A percentile compares a stretch with the other conserved stretches of the same genome.
These are phyloP conservation scores for Drosophila neonasuta DNA, from an alignment of 2,888 invertebrate species.

Conservation along the genomic window DNA sequence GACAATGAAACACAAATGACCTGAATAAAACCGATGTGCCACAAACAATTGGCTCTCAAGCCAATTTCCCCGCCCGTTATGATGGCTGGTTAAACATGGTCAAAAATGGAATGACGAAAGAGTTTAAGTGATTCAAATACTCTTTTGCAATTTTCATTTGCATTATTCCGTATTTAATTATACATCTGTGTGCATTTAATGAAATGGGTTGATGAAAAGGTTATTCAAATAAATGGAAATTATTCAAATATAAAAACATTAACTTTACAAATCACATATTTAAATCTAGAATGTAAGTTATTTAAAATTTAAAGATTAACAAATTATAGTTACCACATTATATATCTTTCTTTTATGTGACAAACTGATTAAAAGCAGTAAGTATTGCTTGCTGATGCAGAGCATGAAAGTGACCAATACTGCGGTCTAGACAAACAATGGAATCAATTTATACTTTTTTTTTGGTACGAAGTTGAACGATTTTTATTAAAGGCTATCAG, in stretches of 20 bases:
- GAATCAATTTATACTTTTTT: slow-evolving; percentile 12
- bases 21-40: slow-evolving; percentile 50
- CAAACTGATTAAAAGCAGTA: slow-evolving; percentile 4
- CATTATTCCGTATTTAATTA: too few species aligned
- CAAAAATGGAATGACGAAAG: neutral
- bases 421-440: slow-evolving; percentile 43
- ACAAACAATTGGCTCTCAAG: slow-evolving; percentile 50
- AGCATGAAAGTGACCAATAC: neutral
- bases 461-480: slow-evolving; percentile 47
- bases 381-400: neutral
- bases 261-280: too few species aligned
- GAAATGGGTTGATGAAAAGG: too few species aligned
- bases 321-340: too few species aligned
- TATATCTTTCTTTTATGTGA: neutral
- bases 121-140: too few species aligned
- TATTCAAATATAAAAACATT: too few species aligned
- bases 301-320: too few species aligned
- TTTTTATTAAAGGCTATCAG: slow-evolving; percentile 73
- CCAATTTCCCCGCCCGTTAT: neutral
- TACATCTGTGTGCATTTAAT: too few species aligned
- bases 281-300: too few species aligned
- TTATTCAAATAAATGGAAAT: too few species aligned
- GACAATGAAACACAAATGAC: slow-evolving; percentile 69
- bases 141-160: too few species aligned
- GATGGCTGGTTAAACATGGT: neutral